Evolutionary conservation across 2,113 vertebrate species (phyloP), one percentile per base, ranked within the genome.

Genomic region (Etheostoma cragini): DNA sequence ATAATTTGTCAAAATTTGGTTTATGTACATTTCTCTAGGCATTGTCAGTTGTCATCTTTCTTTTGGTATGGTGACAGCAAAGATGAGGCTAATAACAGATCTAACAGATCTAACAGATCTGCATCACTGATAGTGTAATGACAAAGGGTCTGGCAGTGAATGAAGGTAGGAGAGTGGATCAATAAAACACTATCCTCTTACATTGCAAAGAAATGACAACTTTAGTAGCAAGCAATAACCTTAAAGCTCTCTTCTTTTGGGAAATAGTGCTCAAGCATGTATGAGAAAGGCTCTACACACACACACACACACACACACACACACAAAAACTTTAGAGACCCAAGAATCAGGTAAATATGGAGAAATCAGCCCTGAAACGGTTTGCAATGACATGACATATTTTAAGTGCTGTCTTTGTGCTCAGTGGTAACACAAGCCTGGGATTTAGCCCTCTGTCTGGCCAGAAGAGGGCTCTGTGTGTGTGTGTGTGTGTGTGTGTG

Each of bases 361-460:
- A 71, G 77, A 86, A 82, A 87, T 75, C 58, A 79, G 78, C 84
- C 80, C 75, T 80, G 78, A 82, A 81, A 84, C 78, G 78, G 77
- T 88, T 87, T 89, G 70, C 67, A 80, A 19, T 63, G 76, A 83
- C 81, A 76, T 46, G 47, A 80, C 70, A 38, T 71, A 47, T 83
- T 92, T 78, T 82, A 76, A 72, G 65, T 17, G 68, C 66, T 83
- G 76, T 76, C 86, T 70, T 73, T 35, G 66, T 52, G 26, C 77
- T 15, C 22, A 76, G 73, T 74, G 69, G 72, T 82, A 91, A 91
- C 71, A 50, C 50, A 63, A 93, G 80, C 77, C 76, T 57, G 33
- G 53, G 78, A 81, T 83, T 74, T 70, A 80, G 58, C 70, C 66
- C 65, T 42, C 45, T 0, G 64, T 78, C 60, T 82, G 83, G 82